These are phyloP conservation scores for Penaeus japonicus DNA, from an alignment of 1,140 invertebrate species.

Conservation along the genomic window DNA sequence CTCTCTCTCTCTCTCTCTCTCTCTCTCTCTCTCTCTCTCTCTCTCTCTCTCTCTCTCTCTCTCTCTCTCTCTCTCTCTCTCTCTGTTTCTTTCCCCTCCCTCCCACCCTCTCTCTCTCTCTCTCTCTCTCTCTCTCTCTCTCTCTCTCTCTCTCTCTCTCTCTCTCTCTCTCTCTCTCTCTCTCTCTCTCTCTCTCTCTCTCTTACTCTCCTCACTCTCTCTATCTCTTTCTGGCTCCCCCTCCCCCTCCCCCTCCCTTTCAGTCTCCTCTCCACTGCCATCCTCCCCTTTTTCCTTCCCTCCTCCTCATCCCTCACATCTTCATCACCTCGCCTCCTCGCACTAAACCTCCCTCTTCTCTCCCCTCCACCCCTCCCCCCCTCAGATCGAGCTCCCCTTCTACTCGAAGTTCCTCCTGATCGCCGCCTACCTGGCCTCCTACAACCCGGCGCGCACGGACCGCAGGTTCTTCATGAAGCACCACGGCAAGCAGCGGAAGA, in stretches of 20 bases:
- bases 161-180: neutral
- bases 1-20: no score
- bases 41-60: no score
- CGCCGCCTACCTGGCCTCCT: constrained; percentile 88
- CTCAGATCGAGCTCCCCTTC: constrained; percentile 84
- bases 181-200: no score
- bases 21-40: no score
- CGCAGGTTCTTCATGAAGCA: constrained; percentile 78
- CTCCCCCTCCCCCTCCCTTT: no score
- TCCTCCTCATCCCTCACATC: neutral
- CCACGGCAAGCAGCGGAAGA: constrained; percentile 72
- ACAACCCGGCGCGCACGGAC: constrained; percentile 84
- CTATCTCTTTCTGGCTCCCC: no score
- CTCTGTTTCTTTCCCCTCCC: neutral
- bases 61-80: neutral
- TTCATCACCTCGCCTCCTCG: no score
- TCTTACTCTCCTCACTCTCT: no score
- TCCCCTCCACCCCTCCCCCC: neutral
- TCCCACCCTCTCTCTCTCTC: neutral
- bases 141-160: neutral
- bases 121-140: neutral
- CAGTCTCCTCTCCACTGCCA: no score
- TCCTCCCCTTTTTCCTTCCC: no score
- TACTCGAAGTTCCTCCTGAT: constrained; percentile 89
- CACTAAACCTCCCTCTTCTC: neutral